Percentiles rank a stretch among this genome's conserved stretches.
Evolutionary conservation across 1,140 invertebrate genomes (phyloP).

Genomic region (Saxidomus purpurata): DNA sequence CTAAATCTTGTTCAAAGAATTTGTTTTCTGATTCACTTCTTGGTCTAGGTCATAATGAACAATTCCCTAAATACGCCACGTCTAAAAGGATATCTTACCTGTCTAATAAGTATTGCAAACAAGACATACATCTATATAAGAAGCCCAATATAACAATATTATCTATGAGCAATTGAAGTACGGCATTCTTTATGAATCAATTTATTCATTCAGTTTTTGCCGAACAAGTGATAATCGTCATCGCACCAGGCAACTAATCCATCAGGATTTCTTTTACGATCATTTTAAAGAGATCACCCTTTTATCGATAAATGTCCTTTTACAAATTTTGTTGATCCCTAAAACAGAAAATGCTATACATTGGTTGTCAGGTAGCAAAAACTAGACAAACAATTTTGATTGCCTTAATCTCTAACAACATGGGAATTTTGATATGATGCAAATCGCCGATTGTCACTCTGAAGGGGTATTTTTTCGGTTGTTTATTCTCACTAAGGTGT

Average conservation of each 20-base stretch:
- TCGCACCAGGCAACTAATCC: slow-evolving; percentile 36
- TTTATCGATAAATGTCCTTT: slow-evolving; percentile 18
- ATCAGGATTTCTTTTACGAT: not conserved
- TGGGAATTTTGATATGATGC: slow-evolving; percentile 35
- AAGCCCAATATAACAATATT: slow-evolving; percentile 1
- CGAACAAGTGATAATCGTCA: slow-evolving; percentile 6
- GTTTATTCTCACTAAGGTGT: slow-evolving; percentile 41
- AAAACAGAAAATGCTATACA: not conserved
- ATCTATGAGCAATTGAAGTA: not conserved
- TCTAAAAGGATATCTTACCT: not conserved
- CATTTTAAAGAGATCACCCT: not conserved
- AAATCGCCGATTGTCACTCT: slow-evolving; percentile 6
- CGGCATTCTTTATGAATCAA: slow-evolving; percentile 14
- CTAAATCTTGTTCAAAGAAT: not conserved
- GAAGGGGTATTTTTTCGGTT: not conserved
- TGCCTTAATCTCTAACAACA: slow-evolving; percentile 20
- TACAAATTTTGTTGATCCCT: slow-evolving; percentile 21
- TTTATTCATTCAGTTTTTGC: slow-evolving; percentile 13
- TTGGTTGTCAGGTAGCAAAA: slow-evolving; percentile 12
- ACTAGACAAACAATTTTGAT: slow-evolving; percentile 33
- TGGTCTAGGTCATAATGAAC: not conserved
- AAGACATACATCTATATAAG: not conserved
- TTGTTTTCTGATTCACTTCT: not conserved
- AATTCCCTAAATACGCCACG: not conserved
- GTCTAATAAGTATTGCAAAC: not conserved